Evolutionary conservation across 2,797 vertebrate genomes (phyloP), one percentile per base, ranked within the genome.

Genomic region (Sorex maritimensis): DNA sequence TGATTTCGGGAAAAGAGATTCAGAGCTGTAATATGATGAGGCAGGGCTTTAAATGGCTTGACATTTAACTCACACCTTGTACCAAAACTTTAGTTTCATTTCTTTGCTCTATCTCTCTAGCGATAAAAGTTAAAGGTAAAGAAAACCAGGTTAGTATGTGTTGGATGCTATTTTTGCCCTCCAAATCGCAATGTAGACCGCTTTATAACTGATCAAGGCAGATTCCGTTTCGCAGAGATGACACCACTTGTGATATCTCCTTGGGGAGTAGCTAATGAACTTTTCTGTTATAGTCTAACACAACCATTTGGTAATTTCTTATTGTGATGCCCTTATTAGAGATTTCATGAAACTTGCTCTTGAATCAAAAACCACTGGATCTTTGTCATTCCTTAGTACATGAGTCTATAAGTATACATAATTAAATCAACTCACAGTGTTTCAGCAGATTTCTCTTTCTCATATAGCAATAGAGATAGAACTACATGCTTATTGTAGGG

Each of bases 281-380:
- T 82, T 83, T 94, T 41, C 71, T 71, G 8, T 74, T 71, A 61
- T 19, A n/a, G 19, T 61, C 23, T 61, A 61, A 17, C 58, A 61
- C 65, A 67, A 28, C 65, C 12, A 12, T 26, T 87, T 71, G 73
- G 55, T 8, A 68, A 79, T 63, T 75, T 81, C 15, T 88, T 92
- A 0, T 44, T 55, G 21, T 19, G 19, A 30, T 24, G 8, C 26
- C 38, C 23, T 65, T 89, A 38, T 38, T 87, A 69, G 38, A 63
- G 1, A 67, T 83, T 78, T 93, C 63, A 77, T 88, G 13, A 26
- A 52, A 23, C 8, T 78, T 90, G 0, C 82, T 52, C 88, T 81
- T 24, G 14, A 91, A 80, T 94, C 11, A 58, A 88, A 61, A 81
- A 52, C 11, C 19, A 21, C 2, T 75, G 23, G 0, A 26, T 92